Base-by-base conservation (phyloP, 2,113 vertebrate genomes). In the Panthera tigris region DNA sequence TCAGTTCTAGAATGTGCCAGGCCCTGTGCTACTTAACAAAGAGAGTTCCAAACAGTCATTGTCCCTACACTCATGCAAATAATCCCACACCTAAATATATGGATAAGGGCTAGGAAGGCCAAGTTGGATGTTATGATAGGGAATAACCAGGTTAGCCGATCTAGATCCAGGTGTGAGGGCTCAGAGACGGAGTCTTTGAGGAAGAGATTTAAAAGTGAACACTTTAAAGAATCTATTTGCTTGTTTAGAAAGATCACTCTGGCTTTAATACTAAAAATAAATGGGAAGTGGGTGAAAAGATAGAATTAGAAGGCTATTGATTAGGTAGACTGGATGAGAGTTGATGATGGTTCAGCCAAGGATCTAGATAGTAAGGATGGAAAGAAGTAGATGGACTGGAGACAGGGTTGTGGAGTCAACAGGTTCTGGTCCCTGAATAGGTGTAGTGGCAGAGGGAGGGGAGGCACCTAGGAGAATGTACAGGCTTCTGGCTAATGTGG, bases 1-100 rank as follows among this genome's bases (percentile, higher is more conserved):
- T 71, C 84, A 14, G 7, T 83, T 96, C 79, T 52, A 84, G 41
- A 76, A 50, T 61, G 69, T 52, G 41, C 83, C 95, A 96, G 80
- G 50, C n/a, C 80, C 31, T 14, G 36, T 68, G 88, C 81, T 84
- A 68, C 85, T 89, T 45, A 63, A 87, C 87, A 89, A 50, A 83
- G 27, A 33, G 33, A 92, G 50, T 95, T 39, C 41, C 45, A 71
- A 39, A 63, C 0, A 94, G 68, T 57, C 41, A 90, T 1, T 12
- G 41, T 23, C n/a, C 39, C 15, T 25, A 11, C 3, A 18, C 31
- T n/a, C 61, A 23, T 27, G 31, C 63, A 95, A 85, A 74, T 48
- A n/a, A 50, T 57, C 9, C 31, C 36, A 82, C 41, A 68, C 31
- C 48, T 31, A 52, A 33, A 63, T 41, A 52, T 7, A 11, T 13